These are phyloP conservation scores for Bos taurus DNA, from an alignment of 2,113 vertebrate species.

Conservation along the genomic window DNA sequence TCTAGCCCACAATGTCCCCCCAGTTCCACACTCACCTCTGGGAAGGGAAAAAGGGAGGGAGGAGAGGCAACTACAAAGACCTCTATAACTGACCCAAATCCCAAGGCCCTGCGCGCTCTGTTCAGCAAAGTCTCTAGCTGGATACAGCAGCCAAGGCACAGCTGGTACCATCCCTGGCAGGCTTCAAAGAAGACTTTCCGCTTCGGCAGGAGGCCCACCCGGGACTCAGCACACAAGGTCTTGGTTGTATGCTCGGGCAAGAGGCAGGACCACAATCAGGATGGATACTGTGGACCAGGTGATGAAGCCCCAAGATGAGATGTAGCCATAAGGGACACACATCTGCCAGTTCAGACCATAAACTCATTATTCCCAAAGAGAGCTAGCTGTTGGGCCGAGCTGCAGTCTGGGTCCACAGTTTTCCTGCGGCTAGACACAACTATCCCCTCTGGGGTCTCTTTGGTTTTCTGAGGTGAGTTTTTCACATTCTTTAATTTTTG, in stretches of 20 bases:
- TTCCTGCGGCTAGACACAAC: slow-evolving; percentile 74
- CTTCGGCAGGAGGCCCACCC: background rate
- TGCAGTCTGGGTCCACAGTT: slow-evolving; percentile 82
- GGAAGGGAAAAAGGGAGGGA: background rate
- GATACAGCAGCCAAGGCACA: slow-evolving; percentile 73
- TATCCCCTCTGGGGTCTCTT: slow-evolving; percentile 83
- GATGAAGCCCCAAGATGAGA: slow-evolving; percentile 33
- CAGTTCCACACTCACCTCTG: background rate
- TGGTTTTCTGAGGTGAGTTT: slow-evolving; percentile 85
- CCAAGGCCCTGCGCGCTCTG: background rate
- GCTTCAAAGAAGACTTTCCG: background rate
- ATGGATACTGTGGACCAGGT: background rate
- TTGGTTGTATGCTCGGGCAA: background rate
- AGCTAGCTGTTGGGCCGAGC: slow-evolving; percentile 84
- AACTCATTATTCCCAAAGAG: slow-evolving; percentile 94
- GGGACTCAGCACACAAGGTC: background rate
- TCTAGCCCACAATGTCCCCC: background rate
- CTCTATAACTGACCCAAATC: background rate
- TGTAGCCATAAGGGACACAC: background rate
- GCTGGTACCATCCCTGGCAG: background rate
- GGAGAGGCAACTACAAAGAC: background rate
- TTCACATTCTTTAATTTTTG: slow-evolving; percentile 92
- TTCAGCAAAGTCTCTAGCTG: slow-evolving; percentile 4
- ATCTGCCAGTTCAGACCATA: slow-evolving; percentile 89
- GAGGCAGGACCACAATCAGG: slow-evolving; percentile 7